phyloP scores from a whole-genome alignment of 2,888 invertebrate genomes.

The Alloplasta piceator region DNA sequence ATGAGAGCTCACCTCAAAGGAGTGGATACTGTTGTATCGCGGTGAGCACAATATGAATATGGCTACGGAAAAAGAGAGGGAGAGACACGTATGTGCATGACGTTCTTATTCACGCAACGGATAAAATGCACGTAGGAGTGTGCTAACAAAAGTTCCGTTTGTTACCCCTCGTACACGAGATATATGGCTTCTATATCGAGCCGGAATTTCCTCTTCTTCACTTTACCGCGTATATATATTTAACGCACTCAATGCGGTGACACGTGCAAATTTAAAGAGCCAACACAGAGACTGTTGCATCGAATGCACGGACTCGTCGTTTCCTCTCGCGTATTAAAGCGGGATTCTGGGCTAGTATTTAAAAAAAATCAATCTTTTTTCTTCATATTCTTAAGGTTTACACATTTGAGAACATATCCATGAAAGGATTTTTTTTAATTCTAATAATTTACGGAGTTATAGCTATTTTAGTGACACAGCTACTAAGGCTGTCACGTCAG shows the following conservation, averaged over 20 bases:
- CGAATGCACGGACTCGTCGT: background rate
- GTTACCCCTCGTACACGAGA: background rate
- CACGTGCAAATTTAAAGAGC: conserved; percentile 1
- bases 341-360: no score
- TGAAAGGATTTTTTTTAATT: no score
- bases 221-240: conserved; percentile 1
- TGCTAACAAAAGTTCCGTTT: background rate
- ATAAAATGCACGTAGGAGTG: background rate
- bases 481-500: no score
- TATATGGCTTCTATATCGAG: background rate
- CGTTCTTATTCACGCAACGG: background rate
- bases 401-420: no score
- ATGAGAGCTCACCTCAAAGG: conserved; percentile 19
- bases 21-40: background rate
- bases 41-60: background rate
- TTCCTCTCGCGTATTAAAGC: background rate
- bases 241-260: background rate
- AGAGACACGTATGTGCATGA: background rate
- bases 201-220: conserved; percentile 7
- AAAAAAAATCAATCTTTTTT: no score
- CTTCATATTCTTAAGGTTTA: no score
- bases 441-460: no score
- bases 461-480: no score
- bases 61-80: background rate
- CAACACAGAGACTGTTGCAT: background rate